Evolutionary conservation across 2,113 vertebrate genomes (phyloP).

Genomic region (Asarcornis scutulata): DNA sequence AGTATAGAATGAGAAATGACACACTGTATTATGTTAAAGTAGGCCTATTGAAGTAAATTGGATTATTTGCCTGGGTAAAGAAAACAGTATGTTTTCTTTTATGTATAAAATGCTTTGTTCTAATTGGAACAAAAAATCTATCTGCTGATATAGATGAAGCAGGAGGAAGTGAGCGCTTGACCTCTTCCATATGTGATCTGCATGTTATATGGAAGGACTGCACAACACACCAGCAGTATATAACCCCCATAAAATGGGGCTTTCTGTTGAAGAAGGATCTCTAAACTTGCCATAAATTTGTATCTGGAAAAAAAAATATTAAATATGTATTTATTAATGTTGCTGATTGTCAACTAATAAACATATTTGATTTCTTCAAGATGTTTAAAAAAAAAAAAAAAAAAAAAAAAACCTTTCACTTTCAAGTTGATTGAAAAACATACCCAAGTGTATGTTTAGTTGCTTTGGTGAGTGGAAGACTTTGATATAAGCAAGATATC

Average conservation of each 20-base stretch:
- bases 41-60: background rate
- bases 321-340: background rate
- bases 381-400: background rate
- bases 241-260: background rate
- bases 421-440: background rate
- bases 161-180: background rate
- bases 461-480: background rate
- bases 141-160: background rate
- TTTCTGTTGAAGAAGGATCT: background rate
- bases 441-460: background rate
- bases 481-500: background rate
- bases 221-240: background rate
- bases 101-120: background rate
- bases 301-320: background rate
- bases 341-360: background rate
- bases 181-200: background rate
- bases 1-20: background rate
- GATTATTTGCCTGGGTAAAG: background rate
- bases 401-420: background rate
- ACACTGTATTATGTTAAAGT: background rate
- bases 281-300: background rate
- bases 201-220: background rate
- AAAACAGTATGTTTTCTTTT: background rate
- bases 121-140: background rate
- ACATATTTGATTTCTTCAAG: background rate